These are phyloP conservation scores for Tauraco erythrolophus DNA, from an alignment of 2,113 vertebrate genomes.

Conservation along the genomic window DNA sequence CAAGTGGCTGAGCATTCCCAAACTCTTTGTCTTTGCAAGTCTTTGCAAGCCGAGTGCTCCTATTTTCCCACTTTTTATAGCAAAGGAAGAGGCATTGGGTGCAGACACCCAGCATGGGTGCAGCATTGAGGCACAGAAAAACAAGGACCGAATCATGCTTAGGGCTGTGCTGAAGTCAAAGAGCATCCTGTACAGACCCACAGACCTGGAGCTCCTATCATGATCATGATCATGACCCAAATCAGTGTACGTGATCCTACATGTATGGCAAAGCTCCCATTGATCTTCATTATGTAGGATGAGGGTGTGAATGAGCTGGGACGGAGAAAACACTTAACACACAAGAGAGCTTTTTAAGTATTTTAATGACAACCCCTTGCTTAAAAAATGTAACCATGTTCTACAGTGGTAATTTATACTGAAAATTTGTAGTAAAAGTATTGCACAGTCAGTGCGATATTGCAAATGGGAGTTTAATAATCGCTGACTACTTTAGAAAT, in stretches of 20 bases:
- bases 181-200: background rate
- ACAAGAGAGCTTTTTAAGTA: background rate
- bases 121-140: background rate
- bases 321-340: background rate
- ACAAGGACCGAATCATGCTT: too few relatives aligned
- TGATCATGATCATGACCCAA: accelerated
- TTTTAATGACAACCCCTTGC: background rate
- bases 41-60: background rate
- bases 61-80: background rate
- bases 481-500: constrained; percentile 27
- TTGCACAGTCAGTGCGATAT: background rate
- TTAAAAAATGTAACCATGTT: background rate
- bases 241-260: accelerated
- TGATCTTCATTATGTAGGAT: background rate
- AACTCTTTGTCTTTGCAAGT: background rate
- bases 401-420: background rate
- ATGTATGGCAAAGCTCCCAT: background rate
- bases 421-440: background rate
- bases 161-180: background rate
- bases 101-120: background rate
- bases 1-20: background rate
- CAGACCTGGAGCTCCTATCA: background rate
- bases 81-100: background rate
- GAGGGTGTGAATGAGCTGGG: background rate
- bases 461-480: constrained; percentile 25